Percentiles rank a stretch among this genome's conserved stretches.
phyloP scores from a whole-genome alignment of 2,797 vertebrate species.

The Delichon dasypus region DNA sequence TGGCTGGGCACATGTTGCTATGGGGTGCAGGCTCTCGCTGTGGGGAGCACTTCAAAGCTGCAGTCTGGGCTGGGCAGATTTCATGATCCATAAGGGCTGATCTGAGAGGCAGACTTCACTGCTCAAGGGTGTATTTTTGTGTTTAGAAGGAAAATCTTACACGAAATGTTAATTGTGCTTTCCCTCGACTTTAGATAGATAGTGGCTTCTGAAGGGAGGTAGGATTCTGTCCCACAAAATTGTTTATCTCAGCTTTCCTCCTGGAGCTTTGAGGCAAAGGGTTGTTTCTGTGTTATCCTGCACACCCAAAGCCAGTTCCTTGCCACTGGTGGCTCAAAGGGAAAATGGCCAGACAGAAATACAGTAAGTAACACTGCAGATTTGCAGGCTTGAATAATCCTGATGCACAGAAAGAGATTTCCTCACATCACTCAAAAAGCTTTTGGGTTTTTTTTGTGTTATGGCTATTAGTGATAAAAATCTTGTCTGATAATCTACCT shows the following conservation, averaged over 20 bases:
- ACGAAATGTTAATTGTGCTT: neutral
- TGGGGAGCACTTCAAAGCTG: neutral
- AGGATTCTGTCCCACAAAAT: neutral
- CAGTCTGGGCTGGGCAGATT: neutral
- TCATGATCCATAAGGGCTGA: neutral
- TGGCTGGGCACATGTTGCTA: accelerated
- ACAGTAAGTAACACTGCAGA: neutral
- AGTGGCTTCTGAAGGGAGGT: neutral
- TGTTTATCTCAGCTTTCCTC: neutral
- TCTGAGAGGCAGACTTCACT: neutral
- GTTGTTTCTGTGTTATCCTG: neutral
- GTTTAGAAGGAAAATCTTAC: neutral
- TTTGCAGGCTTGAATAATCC: neutral
- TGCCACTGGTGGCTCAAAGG: neutral
- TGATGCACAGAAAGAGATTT: neutral
- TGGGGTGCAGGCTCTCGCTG: neutral
- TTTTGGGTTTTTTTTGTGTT: neutral
- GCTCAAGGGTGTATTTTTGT: neutral
- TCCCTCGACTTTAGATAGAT: neutral
- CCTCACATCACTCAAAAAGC: neutral
- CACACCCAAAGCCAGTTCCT: neutral
- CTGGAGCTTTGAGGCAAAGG: neutral
- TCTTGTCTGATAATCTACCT: neutral
- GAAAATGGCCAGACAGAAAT: neutral
- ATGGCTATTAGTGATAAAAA: neutral